phyloP scores from a whole-genome alignment of 2,888 invertebrate genomes.

The Andrena flavipes region DNA sequence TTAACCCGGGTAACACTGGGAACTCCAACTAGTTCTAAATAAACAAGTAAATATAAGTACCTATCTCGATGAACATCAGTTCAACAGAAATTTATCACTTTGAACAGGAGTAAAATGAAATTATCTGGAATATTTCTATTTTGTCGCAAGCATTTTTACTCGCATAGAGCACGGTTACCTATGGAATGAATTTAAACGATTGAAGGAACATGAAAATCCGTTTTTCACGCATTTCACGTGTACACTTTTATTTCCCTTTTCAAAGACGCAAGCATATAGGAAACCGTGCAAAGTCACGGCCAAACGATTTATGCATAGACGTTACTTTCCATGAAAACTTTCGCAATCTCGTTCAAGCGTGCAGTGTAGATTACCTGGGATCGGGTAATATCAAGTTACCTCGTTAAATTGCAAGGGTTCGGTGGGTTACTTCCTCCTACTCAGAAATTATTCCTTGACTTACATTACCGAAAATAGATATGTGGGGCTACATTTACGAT shows the following conservation, averaged over 20 bases:
- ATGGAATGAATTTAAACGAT: not conserved
- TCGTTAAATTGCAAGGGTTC: conserved; percentile 80
- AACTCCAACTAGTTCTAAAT: no score
- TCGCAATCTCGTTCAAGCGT: conserved; percentile 76
- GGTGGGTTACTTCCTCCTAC: conserved; percentile 36
- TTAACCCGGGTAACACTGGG: no score
- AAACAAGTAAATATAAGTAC: no score
- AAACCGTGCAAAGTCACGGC: conserved; percentile 47
- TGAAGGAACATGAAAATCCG: not conserved
- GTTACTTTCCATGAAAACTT: conserved; percentile 78
- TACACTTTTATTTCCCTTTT: conserved; percentile 2
- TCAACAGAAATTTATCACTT: no score
- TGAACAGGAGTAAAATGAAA: no score
- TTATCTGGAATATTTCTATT: no score
- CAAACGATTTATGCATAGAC: conserved; percentile 78
- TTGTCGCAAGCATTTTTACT: no score
- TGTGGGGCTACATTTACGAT: conserved; percentile 6
- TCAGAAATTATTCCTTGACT: conserved; percentile 55
- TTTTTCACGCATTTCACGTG: not conserved
- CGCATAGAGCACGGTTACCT: no score
- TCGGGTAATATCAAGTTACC: conserved; percentile 80
- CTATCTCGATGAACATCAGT: no score
- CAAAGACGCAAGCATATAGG: conserved; percentile 25
- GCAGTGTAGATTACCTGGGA: conserved; percentile 67
- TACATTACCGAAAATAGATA: conserved; percentile 39